phyloP scores from a whole-genome alignment of 2,797 vertebrate species.

The Falco peregrinus region DNA sequence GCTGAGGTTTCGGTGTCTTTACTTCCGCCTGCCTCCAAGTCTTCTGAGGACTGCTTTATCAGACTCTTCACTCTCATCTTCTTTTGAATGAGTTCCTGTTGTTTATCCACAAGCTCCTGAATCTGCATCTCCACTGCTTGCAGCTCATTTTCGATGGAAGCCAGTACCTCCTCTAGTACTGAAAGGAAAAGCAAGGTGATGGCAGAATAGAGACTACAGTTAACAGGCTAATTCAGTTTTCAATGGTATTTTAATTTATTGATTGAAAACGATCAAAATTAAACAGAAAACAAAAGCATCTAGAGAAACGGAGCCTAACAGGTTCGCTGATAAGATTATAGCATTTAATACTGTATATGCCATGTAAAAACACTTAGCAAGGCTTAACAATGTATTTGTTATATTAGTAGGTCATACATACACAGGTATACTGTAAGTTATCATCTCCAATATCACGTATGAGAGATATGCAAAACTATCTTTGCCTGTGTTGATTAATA shows the following conservation, averaged over 20 bases:
- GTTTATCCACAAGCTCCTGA: slow-evolving; percentile 87
- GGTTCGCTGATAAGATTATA: background rate
- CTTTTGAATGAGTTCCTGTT: slow-evolving; percentile 82
- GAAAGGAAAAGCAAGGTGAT: background rate
- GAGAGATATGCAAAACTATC: background rate
- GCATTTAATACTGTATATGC: background rate
- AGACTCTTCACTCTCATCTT: slow-evolving; percentile 80
- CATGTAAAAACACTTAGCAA: background rate
- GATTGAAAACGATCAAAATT: background rate
- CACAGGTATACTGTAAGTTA: background rate
- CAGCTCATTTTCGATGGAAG: slow-evolving; percentile 85
- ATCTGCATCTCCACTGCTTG: slow-evolving; percentile 88
- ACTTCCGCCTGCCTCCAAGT: slow-evolving; percentile 58
- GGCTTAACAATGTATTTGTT: background rate
- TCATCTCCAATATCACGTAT: accelerated
- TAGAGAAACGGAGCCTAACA: background rate
- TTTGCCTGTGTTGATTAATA: background rate
- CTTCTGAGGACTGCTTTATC: slow-evolving; percentile 80
- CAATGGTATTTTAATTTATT: background rate
- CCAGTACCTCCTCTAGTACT: slow-evolving; percentile 85
- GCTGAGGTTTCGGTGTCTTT: slow-evolving; percentile 69
- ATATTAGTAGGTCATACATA: background rate
- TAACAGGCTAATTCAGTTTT: background rate
- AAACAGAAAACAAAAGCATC: background rate
- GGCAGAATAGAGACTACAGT: background rate